Percentiles rank a stretch among this genome's conserved stretches.
These are phyloP conservation scores for Rattus rattus DNA, from an alignment of 2,113 vertebrate species.

Conservation along the genomic window DNA sequence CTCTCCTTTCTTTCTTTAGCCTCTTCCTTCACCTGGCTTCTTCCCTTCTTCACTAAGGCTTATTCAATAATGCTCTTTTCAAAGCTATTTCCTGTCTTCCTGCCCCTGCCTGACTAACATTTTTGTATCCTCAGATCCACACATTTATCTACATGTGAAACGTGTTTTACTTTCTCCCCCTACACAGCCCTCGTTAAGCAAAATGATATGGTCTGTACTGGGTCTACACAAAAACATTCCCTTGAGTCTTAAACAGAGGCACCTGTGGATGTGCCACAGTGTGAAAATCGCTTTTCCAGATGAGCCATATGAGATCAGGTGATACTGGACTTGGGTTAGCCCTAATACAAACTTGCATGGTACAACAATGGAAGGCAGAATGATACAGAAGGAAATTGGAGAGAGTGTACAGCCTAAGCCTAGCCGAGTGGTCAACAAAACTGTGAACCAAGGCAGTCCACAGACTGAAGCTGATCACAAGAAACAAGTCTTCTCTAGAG, in stretches of 20 bases:
- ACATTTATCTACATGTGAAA: not conserved
- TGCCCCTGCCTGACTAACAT: not conserved
- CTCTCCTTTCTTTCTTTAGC: not conserved
- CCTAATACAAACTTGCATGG: not conserved
- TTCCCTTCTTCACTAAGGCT: not conserved
- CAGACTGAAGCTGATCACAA: rapidly evolving
- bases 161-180: not conserved
- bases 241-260: not conserved
- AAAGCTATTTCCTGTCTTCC: not conserved
- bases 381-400: rapidly evolving
- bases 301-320: not conserved
- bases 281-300: not conserved
- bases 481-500: not conserved
- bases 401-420: not conserved
- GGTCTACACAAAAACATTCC: too few relatives aligned
- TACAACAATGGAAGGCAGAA: not conserved
- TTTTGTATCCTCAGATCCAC: not conserved
- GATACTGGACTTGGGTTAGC: not conserved
- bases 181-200: not conserved
- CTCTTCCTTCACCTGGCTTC: not conserved
- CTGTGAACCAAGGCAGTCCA: rapidly evolving
- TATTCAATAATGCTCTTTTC: not conserved
- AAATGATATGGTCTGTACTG: rapidly evolving
- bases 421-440: rapidly evolving
- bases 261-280: not conserved